Conservation (phyloP, 2,888 invertebrate species). For the Pollenia griseotomentosa region DNA sequence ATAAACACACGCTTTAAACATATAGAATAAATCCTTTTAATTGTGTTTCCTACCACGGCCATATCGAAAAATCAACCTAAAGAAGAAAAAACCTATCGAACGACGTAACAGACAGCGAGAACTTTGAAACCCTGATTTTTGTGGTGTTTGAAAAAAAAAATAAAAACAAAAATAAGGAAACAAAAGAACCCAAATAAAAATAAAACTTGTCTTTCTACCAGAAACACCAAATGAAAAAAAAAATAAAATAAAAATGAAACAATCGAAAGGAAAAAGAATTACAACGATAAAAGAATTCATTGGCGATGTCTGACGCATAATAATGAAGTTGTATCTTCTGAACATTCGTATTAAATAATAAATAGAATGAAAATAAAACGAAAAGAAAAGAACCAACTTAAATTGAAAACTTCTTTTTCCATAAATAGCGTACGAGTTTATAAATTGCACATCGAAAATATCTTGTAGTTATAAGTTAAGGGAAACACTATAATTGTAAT, state of each 20-base stretch:
- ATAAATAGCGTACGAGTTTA: constrained; percentile 17
- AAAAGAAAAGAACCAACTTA: constrained; percentile 22
- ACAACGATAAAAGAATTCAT: constrained; percentile 62
- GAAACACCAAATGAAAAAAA: constrained; percentile 40
- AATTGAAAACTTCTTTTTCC: constrained; percentile 26
- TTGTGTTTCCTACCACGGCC: neutral
- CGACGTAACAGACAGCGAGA: constrained; percentile 6
- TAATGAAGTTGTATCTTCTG: constrained; percentile 70
- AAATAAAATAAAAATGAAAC: constrained; percentile 30
- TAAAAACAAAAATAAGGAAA: constrained; percentile 32
- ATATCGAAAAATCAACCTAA: neutral
- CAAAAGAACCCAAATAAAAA: constrained; percentile 44
- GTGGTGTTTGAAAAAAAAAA: constrained; percentile 17
- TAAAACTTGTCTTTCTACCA: constrained; percentile 51
- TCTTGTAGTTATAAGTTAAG: neutral
- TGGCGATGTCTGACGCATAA: constrained; percentile 72
- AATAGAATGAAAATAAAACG: constrained; percentile 28
- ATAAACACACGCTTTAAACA: too few relatives aligned
- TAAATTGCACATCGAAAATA: constrained; percentile 16
- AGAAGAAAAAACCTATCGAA: constrained; percentile 13
- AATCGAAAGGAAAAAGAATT: constrained; percentile 65
- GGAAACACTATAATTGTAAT: neutral
- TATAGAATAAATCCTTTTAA: constrained; percentile 12
- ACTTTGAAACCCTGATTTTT: constrained; percentile 47
- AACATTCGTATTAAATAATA: constrained; percentile 53